Percentiles rank a stretch among this genome's conserved stretches.
phyloP scores from a whole-genome alignment of 2,888 invertebrate species.

The Dasysyrphus albostriatus region DNA sequence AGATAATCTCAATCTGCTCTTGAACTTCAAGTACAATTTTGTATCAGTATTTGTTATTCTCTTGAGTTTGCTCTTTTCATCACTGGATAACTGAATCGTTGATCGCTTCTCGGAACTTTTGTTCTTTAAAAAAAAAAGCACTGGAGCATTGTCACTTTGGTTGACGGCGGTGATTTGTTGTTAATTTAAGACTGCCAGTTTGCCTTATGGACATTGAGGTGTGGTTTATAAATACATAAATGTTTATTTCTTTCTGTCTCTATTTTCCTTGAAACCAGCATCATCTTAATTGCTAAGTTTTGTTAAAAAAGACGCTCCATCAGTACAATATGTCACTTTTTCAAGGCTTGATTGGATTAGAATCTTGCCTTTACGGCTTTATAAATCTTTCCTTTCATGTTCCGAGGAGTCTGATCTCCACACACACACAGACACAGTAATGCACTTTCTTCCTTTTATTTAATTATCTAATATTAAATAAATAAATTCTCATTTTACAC shows the following conservation, averaged over 20 bases:
- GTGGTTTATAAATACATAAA: slow-evolving; percentile 36
- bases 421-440: slow-evolving; percentile 47
- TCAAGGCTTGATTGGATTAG: slow-evolving; percentile 53
- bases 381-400: slow-evolving; percentile 65
- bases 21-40: slow-evolving; percentile 12
- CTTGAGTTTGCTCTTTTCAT: slow-evolving; percentile 65
- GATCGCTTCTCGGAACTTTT: slow-evolving; percentile 73
- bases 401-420: slow-evolving; percentile 67
- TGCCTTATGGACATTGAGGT: slow-evolving; percentile 72
- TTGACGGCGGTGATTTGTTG: slow-evolving; percentile 64
- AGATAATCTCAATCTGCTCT: slow-evolving; percentile 23
- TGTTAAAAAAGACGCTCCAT: slow-evolving; percentile 26
- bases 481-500: slow-evolving; percentile 62
- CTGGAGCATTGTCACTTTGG: slow-evolving; percentile 57
- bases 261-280: neutral
- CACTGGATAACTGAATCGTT: slow-evolving; percentile 75
- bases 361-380: slow-evolving; percentile 34
- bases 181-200: slow-evolving; percentile 70
- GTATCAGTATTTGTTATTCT: slow-evolving; percentile 22
- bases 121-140: slow-evolving; percentile 59
- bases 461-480: slow-evolving; percentile 67
- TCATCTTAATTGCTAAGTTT: neutral
- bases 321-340: slow-evolving; percentile 28
- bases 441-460: slow-evolving; percentile 74
- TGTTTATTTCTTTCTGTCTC: neutral